Percentiles rank a stretch among this genome's conserved stretches.
phyloP scores from a whole-genome alignment of 2,797 vertebrate species.

The Parauchenoglanis ngamensis region DNA sequence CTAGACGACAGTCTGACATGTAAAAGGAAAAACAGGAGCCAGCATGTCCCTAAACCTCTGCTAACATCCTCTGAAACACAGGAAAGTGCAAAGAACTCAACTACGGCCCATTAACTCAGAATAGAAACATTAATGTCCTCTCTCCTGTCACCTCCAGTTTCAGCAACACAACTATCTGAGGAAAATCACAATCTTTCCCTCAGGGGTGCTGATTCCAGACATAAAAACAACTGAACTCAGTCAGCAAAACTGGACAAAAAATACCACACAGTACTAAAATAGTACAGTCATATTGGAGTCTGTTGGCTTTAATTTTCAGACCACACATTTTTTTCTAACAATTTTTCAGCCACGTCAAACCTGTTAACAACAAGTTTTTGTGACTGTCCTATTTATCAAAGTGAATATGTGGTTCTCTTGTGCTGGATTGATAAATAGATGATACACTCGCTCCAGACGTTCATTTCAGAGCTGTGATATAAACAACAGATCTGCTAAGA shows the following conservation, averaged over 20 bases:
- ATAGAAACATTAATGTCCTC: slow-evolving; percentile 6
- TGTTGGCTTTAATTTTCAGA: neutral
- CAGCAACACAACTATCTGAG: neutral
- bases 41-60: neutral
- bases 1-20: neutral
- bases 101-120: neutral
- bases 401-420: neutral
- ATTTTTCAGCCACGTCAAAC: neutral
- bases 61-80: neutral
- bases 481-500: slow-evolving; percentile 26
- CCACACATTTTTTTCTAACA: neutral
- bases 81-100: neutral
- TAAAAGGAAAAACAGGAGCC: neutral
- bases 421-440: neutral
- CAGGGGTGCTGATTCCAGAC: neutral
- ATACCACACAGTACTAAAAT: neutral
- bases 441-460: neutral
- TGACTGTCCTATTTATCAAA: neutral
- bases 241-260: neutral
- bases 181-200: neutral
- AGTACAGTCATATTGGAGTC: neutral
- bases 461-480: slow-evolving; percentile 5
- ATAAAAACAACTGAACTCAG: neutral
- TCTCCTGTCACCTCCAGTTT: neutral
- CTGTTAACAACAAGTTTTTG: slow-evolving; percentile 1